phyloP scores from a whole-genome alignment of 1,140 invertebrate genomes.

The Vollenhovia emeryi region DNA sequence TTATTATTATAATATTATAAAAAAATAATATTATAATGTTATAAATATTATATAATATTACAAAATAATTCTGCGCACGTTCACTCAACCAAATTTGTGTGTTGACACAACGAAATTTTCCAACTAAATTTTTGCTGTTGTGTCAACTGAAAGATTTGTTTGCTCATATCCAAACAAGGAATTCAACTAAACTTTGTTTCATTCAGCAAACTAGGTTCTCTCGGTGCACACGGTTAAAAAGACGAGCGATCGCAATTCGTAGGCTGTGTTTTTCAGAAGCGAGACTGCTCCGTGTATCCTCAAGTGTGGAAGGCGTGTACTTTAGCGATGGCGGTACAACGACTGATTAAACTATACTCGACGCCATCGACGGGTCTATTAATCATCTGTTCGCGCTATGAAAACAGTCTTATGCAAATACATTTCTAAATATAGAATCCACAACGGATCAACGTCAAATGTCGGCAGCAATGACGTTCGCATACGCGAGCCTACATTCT shows the following conservation, averaged over 20 bases:
- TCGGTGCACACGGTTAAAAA: no score
- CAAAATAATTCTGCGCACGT: no score
- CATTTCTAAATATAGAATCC: not conserved
- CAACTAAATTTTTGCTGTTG: no score
- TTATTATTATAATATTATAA: no score
- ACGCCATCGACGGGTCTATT: conserved; percentile 17
- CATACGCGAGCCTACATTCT: not conserved
- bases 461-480: conserved; percentile 1
- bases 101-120: no score
- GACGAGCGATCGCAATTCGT: not conserved
- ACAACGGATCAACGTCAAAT: not conserved
- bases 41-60: no score
- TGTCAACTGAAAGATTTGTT: no score
- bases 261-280: not conserved
- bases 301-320: not conserved
- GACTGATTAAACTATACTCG: conserved; percentile 27
- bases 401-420: conserved; percentile 28
- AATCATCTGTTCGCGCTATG: conserved; percentile 12
- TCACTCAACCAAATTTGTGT: no score
- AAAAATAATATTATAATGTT: no score
- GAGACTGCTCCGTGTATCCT: not conserved
- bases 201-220: no score
- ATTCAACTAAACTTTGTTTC: no score
- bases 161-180: no score
- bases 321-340: not conserved